Evolutionary conservation across 2,113 vertebrate species (phyloP).

Genomic region (Lampris megalopsis): DNA sequence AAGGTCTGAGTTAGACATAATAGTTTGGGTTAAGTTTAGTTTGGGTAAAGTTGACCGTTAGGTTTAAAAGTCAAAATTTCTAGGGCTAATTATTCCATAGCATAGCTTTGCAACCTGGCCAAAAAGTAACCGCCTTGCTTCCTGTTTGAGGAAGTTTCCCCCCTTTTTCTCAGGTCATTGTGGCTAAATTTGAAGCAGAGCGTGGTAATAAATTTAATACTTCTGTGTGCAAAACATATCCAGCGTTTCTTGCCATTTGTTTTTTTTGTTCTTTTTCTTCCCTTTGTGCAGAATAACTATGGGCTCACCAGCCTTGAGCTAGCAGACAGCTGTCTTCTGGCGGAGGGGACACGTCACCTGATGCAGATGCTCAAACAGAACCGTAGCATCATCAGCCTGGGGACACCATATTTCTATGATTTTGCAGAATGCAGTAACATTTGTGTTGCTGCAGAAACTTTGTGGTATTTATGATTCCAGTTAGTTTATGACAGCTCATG

Average conservation of each 20-base stretch:
- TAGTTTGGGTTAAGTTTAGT: too few relatives aligned
- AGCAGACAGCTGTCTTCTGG: constrained; percentile 81
- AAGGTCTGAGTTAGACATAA: not conserved
- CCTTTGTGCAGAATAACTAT: constrained; percentile 75
- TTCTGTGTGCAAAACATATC: not conserved
- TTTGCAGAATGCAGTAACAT: too few relatives aligned
- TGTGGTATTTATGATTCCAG: too few relatives aligned
- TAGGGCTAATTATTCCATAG: not conserved
- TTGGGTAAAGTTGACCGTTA: too few relatives aligned
- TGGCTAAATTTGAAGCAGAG: too few relatives aligned
- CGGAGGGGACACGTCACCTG: constrained; percentile 77
- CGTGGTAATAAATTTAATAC: too few relatives aligned
- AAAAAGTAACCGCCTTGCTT: too few relatives aligned
- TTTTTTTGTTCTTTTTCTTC: not conserved
- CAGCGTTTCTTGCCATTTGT: not conserved
- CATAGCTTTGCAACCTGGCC: too few relatives aligned
- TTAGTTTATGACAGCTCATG: too few relatives aligned
- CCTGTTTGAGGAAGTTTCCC: too few relatives aligned
- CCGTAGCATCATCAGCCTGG: constrained; percentile 80
- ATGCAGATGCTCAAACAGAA: constrained; percentile 83
- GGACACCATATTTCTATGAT: constrained; percentile 38
- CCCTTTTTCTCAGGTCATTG: too few relatives aligned
- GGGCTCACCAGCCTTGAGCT: constrained; percentile 77
- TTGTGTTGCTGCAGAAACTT: not conserved
- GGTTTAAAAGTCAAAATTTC: too few relatives aligned